A percentile compares a stretch with the other conserved stretches of the same genome.
Evolutionary conservation across 2,888 invertebrate genomes (phyloP).

Genomic region (Cacoxenus indagator): DNA sequence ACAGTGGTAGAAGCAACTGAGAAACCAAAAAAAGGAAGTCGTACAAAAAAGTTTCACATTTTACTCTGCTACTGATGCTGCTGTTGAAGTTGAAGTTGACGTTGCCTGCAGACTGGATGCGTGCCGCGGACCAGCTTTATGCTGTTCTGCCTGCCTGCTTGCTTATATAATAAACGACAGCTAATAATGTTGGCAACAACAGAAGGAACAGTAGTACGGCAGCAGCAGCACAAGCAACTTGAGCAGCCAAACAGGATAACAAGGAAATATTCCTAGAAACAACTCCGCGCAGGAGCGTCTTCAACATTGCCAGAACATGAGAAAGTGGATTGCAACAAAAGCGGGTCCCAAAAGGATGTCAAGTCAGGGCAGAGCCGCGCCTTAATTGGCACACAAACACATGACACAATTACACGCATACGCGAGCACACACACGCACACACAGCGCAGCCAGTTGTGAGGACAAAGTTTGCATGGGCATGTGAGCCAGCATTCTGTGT

Average conservation of each 20-base stretch:
- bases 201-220: slow-evolving; percentile 34
- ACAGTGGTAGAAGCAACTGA: neutral
- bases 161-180: slow-evolving; percentile 61
- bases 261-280: neutral
- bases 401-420: slow-evolving; percentile 30
- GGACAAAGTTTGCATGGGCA: slow-evolving; percentile 48
- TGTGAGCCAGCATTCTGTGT: slow-evolving; percentile 37
- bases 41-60: neutral
- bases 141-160: slow-evolving; percentile 16
- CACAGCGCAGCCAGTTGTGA: slow-evolving; percentile 4
- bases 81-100: neutral
- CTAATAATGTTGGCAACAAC: slow-evolving; percentile 63
- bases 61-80: no score
- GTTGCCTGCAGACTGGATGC: neutral
- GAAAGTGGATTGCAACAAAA: no score
- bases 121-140: neutral
- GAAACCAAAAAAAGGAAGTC: neutral
- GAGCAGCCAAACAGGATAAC: slow-evolving; percentile 11
- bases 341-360: no score
- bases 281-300: neutral
- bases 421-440: neutral
- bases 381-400: slow-evolving; percentile 59
- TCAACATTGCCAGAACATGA: no score
- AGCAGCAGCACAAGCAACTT: slow-evolving; percentile 25
- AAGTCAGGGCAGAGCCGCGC: no score